Percentiles rank a stretch among this genome's conserved stretches.
phyloP scores from a whole-genome alignment of 2,888 invertebrate genomes.

The Drosophila fulvimacula region DNA sequence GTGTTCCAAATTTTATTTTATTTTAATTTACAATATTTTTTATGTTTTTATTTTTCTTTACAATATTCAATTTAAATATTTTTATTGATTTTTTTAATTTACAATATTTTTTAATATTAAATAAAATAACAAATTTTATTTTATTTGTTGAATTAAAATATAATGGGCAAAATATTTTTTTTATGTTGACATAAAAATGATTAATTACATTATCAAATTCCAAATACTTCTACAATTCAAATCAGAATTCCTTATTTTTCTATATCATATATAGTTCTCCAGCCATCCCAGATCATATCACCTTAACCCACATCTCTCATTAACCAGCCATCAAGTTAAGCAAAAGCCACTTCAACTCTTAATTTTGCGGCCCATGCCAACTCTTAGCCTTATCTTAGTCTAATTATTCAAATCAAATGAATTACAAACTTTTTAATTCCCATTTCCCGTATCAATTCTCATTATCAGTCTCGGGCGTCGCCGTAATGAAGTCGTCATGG shows the following conservation, averaged over 20 bases:
- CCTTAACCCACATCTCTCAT: background rate
- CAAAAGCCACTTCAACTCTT: background rate
- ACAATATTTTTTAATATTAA: too few species aligned
- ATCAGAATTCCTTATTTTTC: background rate
- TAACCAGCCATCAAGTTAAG: background rate
- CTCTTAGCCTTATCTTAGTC: background rate
- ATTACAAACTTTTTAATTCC: constrained; percentile 12
- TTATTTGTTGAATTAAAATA: too few species aligned
- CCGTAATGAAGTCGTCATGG: constrained; percentile 8
- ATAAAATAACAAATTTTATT: too few species aligned
- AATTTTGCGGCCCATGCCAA: background rate
- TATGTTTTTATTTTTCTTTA: too few species aligned
- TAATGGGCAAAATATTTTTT: too few species aligned
- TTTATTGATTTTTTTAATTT: too few species aligned
- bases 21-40: too few species aligned
- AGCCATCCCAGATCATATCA: background rate
- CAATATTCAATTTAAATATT: too few species aligned
- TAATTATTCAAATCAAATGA: constrained; percentile 10
- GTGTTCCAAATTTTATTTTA: too few species aligned
- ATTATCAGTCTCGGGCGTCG: constrained; percentile 26
- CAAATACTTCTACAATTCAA: too few species aligned
- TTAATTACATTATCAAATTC: too few species aligned
- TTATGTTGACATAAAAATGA: too few species aligned
- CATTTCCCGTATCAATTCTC: constrained; percentile 15
- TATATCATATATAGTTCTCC: background rate